phyloP scores from a whole-genome alignment of 2,113 vertebrate genomes.

The Gallinago undulata region DNA sequence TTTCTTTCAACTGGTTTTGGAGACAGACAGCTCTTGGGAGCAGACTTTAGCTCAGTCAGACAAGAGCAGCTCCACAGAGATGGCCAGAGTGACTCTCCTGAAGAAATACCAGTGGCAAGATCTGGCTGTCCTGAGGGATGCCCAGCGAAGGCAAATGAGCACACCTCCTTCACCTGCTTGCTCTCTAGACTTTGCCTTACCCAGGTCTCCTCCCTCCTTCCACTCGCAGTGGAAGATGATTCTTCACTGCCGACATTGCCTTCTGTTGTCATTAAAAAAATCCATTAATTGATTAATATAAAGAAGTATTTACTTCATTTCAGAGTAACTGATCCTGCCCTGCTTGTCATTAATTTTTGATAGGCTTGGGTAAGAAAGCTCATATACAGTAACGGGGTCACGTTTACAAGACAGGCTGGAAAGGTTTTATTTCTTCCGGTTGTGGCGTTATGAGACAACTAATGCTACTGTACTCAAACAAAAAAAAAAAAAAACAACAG shows the following conservation, averaged over 20 bases:
- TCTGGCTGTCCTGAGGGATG: neutral
- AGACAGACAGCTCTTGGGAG: neutral
- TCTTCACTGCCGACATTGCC: neutral
- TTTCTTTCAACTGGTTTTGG: neutral
- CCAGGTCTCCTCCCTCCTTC: neutral
- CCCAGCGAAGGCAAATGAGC: neutral
- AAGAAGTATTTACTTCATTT: constrained; percentile 6
- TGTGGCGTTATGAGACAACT: neutral
- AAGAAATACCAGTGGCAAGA: neutral
- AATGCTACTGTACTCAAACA: neutral
- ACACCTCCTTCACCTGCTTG: neutral
- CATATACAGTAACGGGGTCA: neutral
- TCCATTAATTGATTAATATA: neutral
- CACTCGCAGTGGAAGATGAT: neutral
- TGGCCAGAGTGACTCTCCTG: neutral
- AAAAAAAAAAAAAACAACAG: neutral
- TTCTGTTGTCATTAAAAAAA: neutral
- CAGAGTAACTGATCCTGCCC: neutral
- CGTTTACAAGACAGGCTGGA: neutral
- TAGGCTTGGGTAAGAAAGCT: neutral
- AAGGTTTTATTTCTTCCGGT: neutral
- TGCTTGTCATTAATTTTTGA: constrained; percentile 11
- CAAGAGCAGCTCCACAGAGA: neutral
- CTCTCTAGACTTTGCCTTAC: neutral
- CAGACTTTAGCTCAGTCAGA: neutral